These are phyloP conservation scores for Chunga burmeisteri DNA, from an alignment of 2,113 vertebrate species.

Conservation along the genomic window DNA sequence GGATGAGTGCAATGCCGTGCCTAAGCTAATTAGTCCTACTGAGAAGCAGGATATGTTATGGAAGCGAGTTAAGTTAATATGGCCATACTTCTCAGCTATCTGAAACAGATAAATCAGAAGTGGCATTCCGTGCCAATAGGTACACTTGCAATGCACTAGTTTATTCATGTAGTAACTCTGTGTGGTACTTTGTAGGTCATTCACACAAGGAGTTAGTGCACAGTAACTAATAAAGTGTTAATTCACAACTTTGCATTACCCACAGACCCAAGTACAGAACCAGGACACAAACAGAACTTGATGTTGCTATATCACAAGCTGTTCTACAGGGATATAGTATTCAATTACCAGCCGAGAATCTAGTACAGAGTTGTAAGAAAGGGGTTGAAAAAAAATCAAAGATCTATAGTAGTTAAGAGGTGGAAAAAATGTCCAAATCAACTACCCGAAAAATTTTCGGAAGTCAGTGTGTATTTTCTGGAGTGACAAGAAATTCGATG, in stretches of 20 bases:
- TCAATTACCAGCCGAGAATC: background rate
- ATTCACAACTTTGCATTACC: background rate
- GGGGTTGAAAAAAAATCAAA: background rate
- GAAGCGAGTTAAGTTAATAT: slow-evolving; percentile 8
- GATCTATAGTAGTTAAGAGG: background rate
- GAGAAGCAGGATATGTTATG: background rate
- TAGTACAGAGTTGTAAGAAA: background rate
- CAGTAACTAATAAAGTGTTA: background rate
- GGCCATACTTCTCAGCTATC: background rate
- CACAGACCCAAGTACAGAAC: background rate
- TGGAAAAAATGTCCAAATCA: background rate
- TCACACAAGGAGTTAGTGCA: background rate
- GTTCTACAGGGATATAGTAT: background rate
- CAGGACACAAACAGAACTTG: background rate
- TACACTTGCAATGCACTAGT: background rate
- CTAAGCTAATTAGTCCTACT: slow-evolving; percentile 50
- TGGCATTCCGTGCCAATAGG: background rate
- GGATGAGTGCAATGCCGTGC: background rate
- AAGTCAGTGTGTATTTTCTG: background rate
- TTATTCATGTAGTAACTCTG: background rate
- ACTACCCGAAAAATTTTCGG: background rate
- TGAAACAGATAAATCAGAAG: background rate
- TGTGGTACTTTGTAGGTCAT: background rate
- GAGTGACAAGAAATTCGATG: background rate
- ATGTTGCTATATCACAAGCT: background rate